Conservation (phyloP, 1,140 invertebrate species). For the Trichonephila clavipes region DNA sequence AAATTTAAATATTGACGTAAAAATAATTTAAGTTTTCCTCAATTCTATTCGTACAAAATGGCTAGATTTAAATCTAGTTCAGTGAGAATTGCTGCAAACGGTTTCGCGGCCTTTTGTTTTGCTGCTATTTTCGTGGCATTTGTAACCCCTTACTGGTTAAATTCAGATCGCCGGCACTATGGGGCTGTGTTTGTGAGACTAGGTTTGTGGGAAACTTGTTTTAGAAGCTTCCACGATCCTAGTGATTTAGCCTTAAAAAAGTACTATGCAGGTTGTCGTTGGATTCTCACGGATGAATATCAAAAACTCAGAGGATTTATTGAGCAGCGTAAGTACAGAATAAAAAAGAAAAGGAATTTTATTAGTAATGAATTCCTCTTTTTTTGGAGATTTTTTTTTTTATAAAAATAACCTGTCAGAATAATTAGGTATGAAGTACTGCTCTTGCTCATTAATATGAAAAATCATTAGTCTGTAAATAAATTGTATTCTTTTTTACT, state of each 20-base stretch:
- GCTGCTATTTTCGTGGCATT: constrained; percentile 89
- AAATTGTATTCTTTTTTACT: too few species aligned
- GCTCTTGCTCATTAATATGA: too few species aligned
- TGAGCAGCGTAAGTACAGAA: constrained; percentile 78
- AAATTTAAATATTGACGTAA: background rate
- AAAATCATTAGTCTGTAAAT: too few species aligned
- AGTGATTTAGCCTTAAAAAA: constrained; percentile 78
- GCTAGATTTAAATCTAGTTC: constrained; percentile 71
- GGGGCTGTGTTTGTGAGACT: constrained; percentile 89
- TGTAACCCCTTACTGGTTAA: constrained; percentile 95
- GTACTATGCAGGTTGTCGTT: constrained; percentile 87
- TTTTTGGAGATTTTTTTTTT: too few species aligned
- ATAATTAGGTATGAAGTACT: too few species aligned
- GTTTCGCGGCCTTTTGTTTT: constrained; percentile 78
- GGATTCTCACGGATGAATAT: constrained; percentile 96
- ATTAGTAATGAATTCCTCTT: too few species aligned
- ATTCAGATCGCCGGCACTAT: constrained; percentile 89
- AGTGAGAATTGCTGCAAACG: constrained; percentile 74
- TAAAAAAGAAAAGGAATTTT: background rate
- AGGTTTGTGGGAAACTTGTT: constrained; percentile 96
- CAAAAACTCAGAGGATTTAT: constrained; percentile 85
- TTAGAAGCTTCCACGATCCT: constrained; percentile 85
- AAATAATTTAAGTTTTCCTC: background rate
- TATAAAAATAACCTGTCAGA: too few species aligned
- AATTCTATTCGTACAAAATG: constrained; percentile 32